Conservation (phyloP, 2,888 invertebrate genomes). For the Drosophila anomelani region DNA sequence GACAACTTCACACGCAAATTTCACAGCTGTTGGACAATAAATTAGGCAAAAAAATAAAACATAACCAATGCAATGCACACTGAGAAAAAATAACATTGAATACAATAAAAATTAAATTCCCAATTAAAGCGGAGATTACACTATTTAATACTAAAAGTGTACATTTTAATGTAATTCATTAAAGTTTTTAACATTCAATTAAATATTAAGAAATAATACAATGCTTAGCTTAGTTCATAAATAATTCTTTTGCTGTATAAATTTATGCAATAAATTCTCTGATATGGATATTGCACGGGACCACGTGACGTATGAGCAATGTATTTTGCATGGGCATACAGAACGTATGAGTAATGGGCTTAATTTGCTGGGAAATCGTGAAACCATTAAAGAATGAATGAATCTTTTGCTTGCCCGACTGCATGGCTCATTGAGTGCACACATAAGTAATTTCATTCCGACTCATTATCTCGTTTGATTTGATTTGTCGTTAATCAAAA, state of each 20-base stretch:
- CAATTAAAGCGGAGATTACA: background rate
- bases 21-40: conserved; percentile 6
- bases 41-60: background rate
- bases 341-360: background rate
- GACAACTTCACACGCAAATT: conserved; percentile 33
- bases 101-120: background rate
- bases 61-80: background rate
- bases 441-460: conserved; percentile 41
- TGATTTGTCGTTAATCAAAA: conserved; percentile 46
- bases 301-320: conserved; percentile 5
- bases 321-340: background rate
- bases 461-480: conserved; percentile 40
- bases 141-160: background rate
- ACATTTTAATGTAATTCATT: too few relatives aligned
- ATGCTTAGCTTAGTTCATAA: too few relatives aligned
- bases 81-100: background rate
- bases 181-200: too few relatives aligned
- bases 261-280: too few relatives aligned
- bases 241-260: too few relatives aligned
- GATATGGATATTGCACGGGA: too few relatives aligned
- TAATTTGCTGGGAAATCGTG: conserved; percentile 6
- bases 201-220: too few relatives aligned
- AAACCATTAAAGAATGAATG: conserved; percentile 33
- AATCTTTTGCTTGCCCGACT: conserved; percentile 6
- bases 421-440: conserved; percentile 37